Conservation (phyloP, 2,797 vertebrate species). For the Sebastes elongatus region DNA sequence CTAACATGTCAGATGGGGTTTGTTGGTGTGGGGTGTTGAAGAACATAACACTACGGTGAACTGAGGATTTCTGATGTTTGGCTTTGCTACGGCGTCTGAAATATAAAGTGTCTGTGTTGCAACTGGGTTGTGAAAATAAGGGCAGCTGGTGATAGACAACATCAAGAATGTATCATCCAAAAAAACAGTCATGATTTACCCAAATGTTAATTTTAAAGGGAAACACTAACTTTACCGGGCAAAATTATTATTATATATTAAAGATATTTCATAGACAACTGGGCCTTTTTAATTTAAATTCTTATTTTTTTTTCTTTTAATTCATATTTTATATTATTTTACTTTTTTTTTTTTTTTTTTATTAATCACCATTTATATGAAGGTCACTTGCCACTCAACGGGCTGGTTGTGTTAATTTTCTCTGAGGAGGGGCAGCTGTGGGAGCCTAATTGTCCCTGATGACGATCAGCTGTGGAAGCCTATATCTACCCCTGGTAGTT, state of each 20-base stretch:
- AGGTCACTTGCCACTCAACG: fast-evolving
- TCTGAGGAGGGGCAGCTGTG: background rate
- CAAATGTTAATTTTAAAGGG: background rate
- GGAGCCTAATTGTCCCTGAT: background rate
- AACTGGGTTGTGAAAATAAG: background rate
- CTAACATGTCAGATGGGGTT: background rate
- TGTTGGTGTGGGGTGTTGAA: background rate
- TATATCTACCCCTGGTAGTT: background rate
- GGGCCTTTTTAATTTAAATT: background rate
- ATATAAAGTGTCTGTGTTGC: background rate
- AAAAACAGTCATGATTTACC: background rate
- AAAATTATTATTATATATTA: background rate
- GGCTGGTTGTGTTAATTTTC: background rate
- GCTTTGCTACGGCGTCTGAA: background rate
- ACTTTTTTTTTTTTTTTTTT: background rate
- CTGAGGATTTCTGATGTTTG: background rate
- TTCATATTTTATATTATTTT: background rate
- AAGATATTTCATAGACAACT: background rate
- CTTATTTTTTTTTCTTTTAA: background rate
- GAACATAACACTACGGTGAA: background rate
- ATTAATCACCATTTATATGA: background rate
- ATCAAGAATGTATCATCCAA: background rate
- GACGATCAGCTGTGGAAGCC: background rate
- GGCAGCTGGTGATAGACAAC: background rate
- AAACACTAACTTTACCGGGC: background rate